Base-by-base conservation (phyloP, 2,888 invertebrate genomes). In the Gymnosoma rotundatum region DNA sequence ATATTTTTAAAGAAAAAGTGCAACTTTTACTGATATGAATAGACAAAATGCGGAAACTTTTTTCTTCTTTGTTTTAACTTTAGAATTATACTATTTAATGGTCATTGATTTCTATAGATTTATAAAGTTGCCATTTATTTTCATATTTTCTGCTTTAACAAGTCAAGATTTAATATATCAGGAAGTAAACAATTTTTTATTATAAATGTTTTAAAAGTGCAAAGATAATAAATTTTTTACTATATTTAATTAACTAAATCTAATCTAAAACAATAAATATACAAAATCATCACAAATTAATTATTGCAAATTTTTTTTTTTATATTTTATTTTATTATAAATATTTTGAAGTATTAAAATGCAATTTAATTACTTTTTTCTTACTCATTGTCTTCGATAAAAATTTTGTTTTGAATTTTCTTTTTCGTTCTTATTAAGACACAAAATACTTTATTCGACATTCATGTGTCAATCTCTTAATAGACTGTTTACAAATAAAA, bases 11-110 rank as follows among this genome's bases (percentile, higher is more conserved):
- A 69, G 8, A 32, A 78, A 60, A 58, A 74, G 32, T 78, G 61
- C 61, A 78, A 45, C 18, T 42, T 63, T 56, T 63, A n/a, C 60
- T 78, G 70, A 69, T 70, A 78, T 36, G 67, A 45, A 52, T n/a
- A 52, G n/a, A 45, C 75, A 67, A 45, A 72, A 64, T 56, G 58
- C 9, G 50, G 38, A 63, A 63, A 20, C 20, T 67, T 38, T 54
- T 54, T 20, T 36, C 14, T 36, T 48, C 36, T 21, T 12, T 21
- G 25, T 32, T 32, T 32, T 32, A 32, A 32, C 20, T 61, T 54
- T 54, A 63, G 48, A 72, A 72, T 78, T 63, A 54, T 18, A 70
- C 42, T 20, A 56, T 78, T 69, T 56, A 69, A 69, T 61, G 67
- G 66, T 50, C 58, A 75, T 69, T 67, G 60, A 36, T 66, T 66